Conservation (phyloP, 2,113 vertebrate species). For the Misgurnus mizolepis region DNA sequence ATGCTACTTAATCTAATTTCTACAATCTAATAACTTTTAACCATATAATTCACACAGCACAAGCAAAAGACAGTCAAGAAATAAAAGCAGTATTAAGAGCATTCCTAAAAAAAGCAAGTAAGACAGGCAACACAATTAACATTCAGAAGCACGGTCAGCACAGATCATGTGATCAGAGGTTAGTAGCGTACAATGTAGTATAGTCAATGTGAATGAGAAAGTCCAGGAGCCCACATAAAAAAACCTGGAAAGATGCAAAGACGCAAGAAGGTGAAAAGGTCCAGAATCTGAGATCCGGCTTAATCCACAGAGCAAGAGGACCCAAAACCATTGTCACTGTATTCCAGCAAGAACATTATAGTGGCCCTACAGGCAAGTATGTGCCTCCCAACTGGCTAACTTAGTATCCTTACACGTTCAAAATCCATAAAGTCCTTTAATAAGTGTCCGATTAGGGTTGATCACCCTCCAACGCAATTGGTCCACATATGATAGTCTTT, state of each 20-base stretch:
- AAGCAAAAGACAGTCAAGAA: conserved; percentile 36
- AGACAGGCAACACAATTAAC: conserved; percentile 41
- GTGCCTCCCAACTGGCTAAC: conserved; percentile 45
- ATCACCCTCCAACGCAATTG: conserved; percentile 27
- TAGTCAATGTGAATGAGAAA: conserved; percentile 12
- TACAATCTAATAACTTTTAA: conserved; percentile 38
- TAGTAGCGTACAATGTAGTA: conserved; percentile 25
- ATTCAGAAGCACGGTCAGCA: conserved; percentile 53
- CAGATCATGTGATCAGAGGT: conserved; percentile 35
- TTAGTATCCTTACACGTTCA: conserved; percentile 19
- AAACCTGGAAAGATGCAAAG: conserved; percentile 13
- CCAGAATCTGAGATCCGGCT: not conserved
- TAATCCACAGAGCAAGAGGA: conserved; percentile 34
- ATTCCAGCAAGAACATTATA: conserved; percentile 7
- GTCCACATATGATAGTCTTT: conserved; percentile 27
- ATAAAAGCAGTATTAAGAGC: conserved; percentile 40
- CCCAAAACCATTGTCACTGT: conserved; percentile 32
- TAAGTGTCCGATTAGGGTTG: conserved; percentile 30
- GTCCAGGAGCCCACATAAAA: not conserved
- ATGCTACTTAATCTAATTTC: conserved; percentile 5
- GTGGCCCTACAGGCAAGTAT: not conserved
- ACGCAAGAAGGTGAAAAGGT: conserved; percentile 3
- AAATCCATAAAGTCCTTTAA: conserved; percentile 32
- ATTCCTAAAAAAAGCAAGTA: conserved; percentile 44
- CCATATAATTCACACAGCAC: conserved; percentile 52